A percentile compares a stretch with the other conserved stretches of the same genome.
Conservation (phyloP, 2,113 vertebrate species). For the Bettongia penicillata region DNA sequence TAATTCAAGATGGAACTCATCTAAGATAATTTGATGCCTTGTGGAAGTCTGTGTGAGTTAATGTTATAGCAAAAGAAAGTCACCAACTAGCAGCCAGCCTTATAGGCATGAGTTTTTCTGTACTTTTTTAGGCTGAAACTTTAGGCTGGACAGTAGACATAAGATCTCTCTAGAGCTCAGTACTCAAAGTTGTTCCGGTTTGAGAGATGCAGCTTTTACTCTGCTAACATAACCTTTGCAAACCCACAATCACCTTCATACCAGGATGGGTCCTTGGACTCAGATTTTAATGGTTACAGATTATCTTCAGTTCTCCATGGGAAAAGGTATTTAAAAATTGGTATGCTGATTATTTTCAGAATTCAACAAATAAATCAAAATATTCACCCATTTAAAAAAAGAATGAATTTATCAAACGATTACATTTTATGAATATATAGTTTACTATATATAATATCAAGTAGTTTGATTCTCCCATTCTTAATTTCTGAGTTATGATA, state of each 20-base stretch:
- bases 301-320: background rate
- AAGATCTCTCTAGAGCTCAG: background rate
- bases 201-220: background rate
- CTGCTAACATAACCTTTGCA: background rate
- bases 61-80: background rate
- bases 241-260: background rate
- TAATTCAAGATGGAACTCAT: background rate
- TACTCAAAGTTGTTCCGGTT: background rate
- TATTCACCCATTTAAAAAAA: conserved; percentile 81
- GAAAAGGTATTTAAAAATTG: conserved; percentile 72
- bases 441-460: too few relatives aligned
- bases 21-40: background rate
- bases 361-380: conserved; percentile 84
- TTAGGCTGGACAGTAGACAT: background rate
- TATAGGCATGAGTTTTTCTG: background rate
- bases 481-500: conserved; percentile 87
- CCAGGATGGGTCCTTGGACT: background rate
- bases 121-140: background rate
- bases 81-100: background rate
- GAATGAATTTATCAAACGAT: conserved; percentile 87
- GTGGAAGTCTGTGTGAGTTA: background rate
- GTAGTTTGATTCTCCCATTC: conserved; percentile 85
- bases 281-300: background rate
- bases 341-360: conserved; percentile 80
- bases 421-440: conserved; percentile 87